Evolutionary conservation across 2,888 invertebrate species (phyloP), one percentile per base, ranked within the genome.

Genomic region (Noctua pronuba): DNA sequence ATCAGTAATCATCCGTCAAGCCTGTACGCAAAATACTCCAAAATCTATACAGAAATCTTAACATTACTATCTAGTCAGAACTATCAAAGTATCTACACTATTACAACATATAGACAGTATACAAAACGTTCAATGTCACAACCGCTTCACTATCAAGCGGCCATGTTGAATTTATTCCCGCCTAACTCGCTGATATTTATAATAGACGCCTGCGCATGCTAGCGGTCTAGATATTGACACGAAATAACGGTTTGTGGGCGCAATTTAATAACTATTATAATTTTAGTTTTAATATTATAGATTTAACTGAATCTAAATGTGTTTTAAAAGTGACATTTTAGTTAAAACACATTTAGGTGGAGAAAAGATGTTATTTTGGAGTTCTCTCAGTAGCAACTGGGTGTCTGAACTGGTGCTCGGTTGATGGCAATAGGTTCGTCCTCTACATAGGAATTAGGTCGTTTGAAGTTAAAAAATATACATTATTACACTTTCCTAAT

Each of bases 131-230:
- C 88, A 88, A 88, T 88, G 89, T 88, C 88, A 88, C 80, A 82
- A 84, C 67, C 80, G 67, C 76, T 77, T 80, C 60, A 79, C 77
- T 79, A 78, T 79, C 65, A 69, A 16, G 85, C 76, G 73, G 88
- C 88, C 88, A 88, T 88, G 21, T 89, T 89, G 89, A 72, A 85
- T 85, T 82, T 84, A 80, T 89, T 87, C 82, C 85, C 82, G 83
- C 83, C 81, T 86, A 87, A 87, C 88, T 75, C 73, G 79, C 65
- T 75, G 83, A 82, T 77, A 85, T 80, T 83, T 85, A 82, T 84
- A 82, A 84, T 86, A 81, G 82, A 74, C 85, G 88, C 82, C 77
- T 88, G 87, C 87, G 87, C 87, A 78, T 72, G 31, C 68, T 78
- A 68, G 85, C 68, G 82, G 46, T 62, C 85, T 75, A 86, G 86